Percentiles rank a stretch among this genome's conserved stretches.
Conservation (phyloP, 2,797 vertebrate genomes). For the Schizothorax lantsangensis region DNA sequence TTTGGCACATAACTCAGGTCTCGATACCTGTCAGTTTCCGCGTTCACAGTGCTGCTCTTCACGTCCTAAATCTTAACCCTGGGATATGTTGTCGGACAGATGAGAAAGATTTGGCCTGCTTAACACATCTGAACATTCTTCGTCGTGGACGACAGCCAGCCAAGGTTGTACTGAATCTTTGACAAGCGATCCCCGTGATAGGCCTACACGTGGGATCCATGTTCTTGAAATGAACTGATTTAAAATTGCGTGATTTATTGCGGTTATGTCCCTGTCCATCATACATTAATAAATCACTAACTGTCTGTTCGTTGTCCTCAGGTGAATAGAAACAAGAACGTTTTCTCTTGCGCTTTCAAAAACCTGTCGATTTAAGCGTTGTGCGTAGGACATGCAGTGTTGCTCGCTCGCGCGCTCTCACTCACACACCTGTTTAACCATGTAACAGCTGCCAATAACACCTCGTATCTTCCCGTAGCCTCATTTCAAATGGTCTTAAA, state of each 20-base stretch:
- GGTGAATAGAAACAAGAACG: constrained; percentile 8
- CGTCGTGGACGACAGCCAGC: constrained; percentile 72
- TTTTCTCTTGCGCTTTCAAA: constrained; percentile 1
- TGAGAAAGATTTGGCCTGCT: constrained; percentile 77
- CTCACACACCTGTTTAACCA: constrained; percentile 72
- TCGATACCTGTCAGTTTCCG: constrained; percentile 71
- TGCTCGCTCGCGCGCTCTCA: constrained; percentile 67
- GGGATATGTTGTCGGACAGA: constrained; percentile 70
- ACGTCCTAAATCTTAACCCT: constrained; percentile 49
- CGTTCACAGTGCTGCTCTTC: constrained; percentile 60
- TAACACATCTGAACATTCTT: constrained; percentile 80
- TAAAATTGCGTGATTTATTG: constrained; percentile 44
- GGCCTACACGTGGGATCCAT: neutral
- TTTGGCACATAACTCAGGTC: constrained; percentile 36
- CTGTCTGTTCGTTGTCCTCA: constrained; percentile 17
- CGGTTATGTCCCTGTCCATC: constrained; percentile 5
- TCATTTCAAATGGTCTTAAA: neutral
- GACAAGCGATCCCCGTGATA: constrained; percentile 13
- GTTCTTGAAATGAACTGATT: constrained; percentile 28
- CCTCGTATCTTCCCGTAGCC: constrained; percentile 70
- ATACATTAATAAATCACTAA: constrained; percentile 43
- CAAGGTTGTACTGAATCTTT: neutral
- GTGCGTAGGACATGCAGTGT: neutral
- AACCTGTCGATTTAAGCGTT: neutral
- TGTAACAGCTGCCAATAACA: constrained; percentile 68